A percentile compares a stretch with the other conserved stretches of the same genome.
Evolutionary conservation across 2,113 vertebrate genomes (phyloP).

Genomic region (Pedionomus torquatus): DNA sequence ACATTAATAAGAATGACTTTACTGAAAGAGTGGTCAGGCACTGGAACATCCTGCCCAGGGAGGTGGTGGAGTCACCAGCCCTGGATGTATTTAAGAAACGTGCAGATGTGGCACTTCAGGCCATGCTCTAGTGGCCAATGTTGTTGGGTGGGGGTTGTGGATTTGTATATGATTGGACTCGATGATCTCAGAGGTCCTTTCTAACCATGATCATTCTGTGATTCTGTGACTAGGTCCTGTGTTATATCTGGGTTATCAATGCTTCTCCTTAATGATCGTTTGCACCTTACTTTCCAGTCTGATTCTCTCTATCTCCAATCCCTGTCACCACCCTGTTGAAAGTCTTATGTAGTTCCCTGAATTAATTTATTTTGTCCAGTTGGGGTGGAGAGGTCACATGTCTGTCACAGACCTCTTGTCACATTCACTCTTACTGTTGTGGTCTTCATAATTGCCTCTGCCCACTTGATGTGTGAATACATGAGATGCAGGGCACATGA

Average conservation of each 20-base stretch:
- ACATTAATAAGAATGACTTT: too few species aligned
- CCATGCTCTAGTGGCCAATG: too few species aligned
- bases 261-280: not conserved
- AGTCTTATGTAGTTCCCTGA: not conserved
- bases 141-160: too few species aligned
- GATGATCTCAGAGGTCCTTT: too few species aligned
- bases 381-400: accelerated
- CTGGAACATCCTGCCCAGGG: too few species aligned
- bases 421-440: not conserved
- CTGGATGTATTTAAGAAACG: too few species aligned
- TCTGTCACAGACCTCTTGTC: not conserved
- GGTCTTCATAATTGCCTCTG: not conserved
- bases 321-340: not conserved
- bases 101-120: too few species aligned
- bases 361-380: not conserved
- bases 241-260: not conserved
- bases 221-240: not conserved
- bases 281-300: not conserved
- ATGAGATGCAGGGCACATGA: not conserved
- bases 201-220: too few species aligned
- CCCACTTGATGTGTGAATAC: not conserved
- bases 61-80: too few species aligned
- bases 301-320: not conserved
- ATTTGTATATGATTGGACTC: too few species aligned
- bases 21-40: too few species aligned